Conservation (phyloP, 2,888 invertebrate species). For the Tipula lateralis region DNA sequence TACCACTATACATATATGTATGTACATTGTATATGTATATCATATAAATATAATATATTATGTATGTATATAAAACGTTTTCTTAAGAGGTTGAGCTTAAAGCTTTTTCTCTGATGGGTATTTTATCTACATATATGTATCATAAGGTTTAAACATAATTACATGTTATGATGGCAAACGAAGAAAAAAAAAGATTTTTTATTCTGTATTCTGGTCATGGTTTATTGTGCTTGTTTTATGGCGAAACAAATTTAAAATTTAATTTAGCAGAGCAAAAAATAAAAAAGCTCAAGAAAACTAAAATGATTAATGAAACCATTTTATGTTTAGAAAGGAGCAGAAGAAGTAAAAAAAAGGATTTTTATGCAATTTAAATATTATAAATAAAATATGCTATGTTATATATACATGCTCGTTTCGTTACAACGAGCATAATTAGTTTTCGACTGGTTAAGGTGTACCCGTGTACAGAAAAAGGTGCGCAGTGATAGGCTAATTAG, state of each 20-base stretch:
- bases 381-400: not conserved
- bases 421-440: not conserved
- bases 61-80: not conserved
- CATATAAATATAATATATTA: not conserved
- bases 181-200: not conserved
- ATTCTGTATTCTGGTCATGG: not conserved
- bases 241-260: not conserved
- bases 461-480: too few species aligned
- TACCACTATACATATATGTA: not conserved
- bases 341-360: not conserved
- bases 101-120: not conserved
- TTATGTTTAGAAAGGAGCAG: not conserved
- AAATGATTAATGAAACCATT: conserved; percentile 1
- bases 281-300: not conserved
- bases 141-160: not conserved
- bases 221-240: not conserved
- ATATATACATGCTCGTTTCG: too few species aligned
- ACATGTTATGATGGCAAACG: not conserved
- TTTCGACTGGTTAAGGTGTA: not conserved
- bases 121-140: not conserved
- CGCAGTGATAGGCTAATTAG: too few species aligned
- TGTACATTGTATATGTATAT: not conserved
- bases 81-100: not conserved
- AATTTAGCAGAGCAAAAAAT: not conserved
- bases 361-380: not conserved